Base-by-base conservation (phyloP, 2,797 vertebrate species). In the Gobionotothen gibberifrons region DNA sequence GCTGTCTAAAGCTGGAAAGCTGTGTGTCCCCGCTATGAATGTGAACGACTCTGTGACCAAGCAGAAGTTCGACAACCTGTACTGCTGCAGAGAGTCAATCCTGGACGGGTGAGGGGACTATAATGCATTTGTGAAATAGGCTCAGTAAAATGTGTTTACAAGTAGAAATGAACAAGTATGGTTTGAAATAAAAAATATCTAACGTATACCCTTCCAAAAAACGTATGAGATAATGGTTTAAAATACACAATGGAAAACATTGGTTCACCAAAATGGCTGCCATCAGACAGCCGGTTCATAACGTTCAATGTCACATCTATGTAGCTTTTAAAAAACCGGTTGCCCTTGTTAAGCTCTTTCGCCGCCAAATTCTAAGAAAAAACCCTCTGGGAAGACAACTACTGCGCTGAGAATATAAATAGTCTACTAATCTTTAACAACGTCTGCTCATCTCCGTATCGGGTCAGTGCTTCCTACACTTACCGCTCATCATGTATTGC, bases 31-130 rank as follows among this genome's bases (percentile, higher is more conserved):
- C 14, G 97, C 97, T 26, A 98, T 98, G 97, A 98, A 98, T 0
- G 97, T 98, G 16, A 98, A 98, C 0, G 97, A 98, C 89, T 98
- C 97, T 0, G 97, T 98, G 88, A 98, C 97, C 44, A 98, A 98
- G 84, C 97, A 98, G 94, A 98, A 98, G 87, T 98, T 98, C 89
- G 97, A 98, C 89, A 98, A 98, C 89, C 93, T 98, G 17, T 98
- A 98, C 74, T 98, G 97, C 95, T 98, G 97, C 93, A 93, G 97
- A 82, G 97, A 98, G 55, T 98, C 97, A 26, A 98, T 98, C 84
- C 89, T 98, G 90, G 97, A 98, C 1, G 97, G 97, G 97, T 98
- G 91, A 95, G 96, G 92, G 10, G 32, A 46, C 48, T 36, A 36
- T 9, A 36, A 36, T 36, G 32, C 32, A 36, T 36, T 36, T 36